Evolutionary conservation across 2,113 vertebrate species (phyloP), one percentile per base, ranked within the genome.

Genomic region (Paramisgurnus dabryanus): DNA sequence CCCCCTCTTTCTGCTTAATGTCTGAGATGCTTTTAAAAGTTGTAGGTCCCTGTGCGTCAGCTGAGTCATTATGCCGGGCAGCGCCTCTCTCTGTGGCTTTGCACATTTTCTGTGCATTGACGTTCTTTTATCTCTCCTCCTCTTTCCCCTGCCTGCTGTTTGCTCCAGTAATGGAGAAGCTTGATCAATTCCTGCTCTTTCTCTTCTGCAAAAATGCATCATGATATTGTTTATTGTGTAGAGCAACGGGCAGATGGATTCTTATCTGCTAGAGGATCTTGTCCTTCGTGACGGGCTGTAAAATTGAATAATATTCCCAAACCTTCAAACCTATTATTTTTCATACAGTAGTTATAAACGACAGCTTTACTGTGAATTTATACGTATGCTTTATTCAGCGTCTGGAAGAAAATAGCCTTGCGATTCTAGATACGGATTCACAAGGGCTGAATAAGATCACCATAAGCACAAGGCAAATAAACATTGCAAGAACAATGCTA

Each of bases 21-120:
- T 72, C 70, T 80, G 61, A 74, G 65, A 80, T 74, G 70, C 69
- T 80, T 73, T 66, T 34, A 50, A 67, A 80, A 75, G 79, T 80
- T 66, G 70, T 67, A 67, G 70, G 60, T 80, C 70, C 63, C 70
- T 67, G 78, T 18, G 63, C 68, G 17, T 34, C 60, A 72, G 68
- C 78, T 80, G 79, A 80, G 68, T 65, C 79, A 61, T 80, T 75
- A 66, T 58, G 55, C n/a, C 49, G 63, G 70, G 61, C 78, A 73
- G 58, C 39, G 78, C 67, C 45, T 66, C 78, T 79, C 79, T 79
- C 79, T 80, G 79, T 80, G 79, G 79, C 63, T 74, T 80, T 67
- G 61, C 61, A 53, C 75, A 66, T 77, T 74, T 66, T 74, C 70
- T 47, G 39, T 3, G 41, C 71, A 73, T 65, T 66, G 69, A 65